phyloP scores from a whole-genome alignment of 2,113 vertebrate genomes.

The Carassius gibelio region DNA sequence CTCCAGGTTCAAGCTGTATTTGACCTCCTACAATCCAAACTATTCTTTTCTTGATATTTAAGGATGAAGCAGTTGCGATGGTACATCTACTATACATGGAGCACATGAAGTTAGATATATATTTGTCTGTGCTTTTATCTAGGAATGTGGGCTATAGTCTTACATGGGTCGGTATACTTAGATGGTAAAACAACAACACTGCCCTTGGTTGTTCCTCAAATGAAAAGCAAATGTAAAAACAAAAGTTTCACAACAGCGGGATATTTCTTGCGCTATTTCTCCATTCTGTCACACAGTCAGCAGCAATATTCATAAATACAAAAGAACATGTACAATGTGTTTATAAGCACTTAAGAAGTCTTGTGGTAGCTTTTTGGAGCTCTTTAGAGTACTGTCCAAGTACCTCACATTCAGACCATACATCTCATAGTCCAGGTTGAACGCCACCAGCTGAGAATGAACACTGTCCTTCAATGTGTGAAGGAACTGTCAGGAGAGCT shows the following conservation, averaged over 20 bases:
- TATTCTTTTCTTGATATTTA: conserved; percentile 51
- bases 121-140: conserved; percentile 31
- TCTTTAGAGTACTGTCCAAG: conserved; percentile 65
- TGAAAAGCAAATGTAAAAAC: conserved; percentile 48
- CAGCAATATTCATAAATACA: conserved; percentile 55
- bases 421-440: conserved; percentile 45
- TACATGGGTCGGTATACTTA: conserved; percentile 43
- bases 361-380: conserved; percentile 60
- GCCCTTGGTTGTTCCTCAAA: conserved; percentile 37
- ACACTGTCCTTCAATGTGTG: conserved; percentile 24
- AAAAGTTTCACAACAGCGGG: conserved; percentile 39
- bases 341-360: conserved; percentile 57
- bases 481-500: conserved; percentile 60
- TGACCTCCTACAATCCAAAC: conserved; percentile 42
- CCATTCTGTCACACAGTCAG: conserved; percentile 41
- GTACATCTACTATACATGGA: conserved; percentile 53
- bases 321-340: conserved; percentile 45
- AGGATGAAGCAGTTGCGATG: conserved; percentile 33
- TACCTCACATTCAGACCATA: conserved; percentile 64
- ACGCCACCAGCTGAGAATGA: conserved; percentile 32
- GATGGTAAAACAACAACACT: conserved; percentile 36
- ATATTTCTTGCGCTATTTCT: conserved; percentile 23
- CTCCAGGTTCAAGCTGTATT: conserved; percentile 33
- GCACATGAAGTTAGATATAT: conserved; percentile 31
- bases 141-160: conserved; percentile 50